These are phyloP conservation scores for Muricea muricata DNA, from an alignment of 92 coral and sea anemone genomes.

Conservation along the genomic window DNA sequence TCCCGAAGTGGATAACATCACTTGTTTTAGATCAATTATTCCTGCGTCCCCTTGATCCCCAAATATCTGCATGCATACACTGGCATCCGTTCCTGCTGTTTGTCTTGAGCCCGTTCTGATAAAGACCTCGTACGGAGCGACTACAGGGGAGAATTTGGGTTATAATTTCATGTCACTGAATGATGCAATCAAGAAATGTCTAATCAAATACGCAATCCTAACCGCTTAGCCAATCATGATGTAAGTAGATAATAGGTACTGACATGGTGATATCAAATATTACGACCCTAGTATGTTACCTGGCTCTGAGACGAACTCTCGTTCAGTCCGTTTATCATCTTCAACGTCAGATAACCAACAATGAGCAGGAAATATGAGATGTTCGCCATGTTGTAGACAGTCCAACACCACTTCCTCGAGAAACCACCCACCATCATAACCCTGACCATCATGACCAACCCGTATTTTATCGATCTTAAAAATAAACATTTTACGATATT, in stretches of 20 bases:
- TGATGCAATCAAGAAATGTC: no score
- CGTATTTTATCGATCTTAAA: conserved; percentile 84
- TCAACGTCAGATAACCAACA: conserved; percentile 91
- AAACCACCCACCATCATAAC: conserved; percentile 81
- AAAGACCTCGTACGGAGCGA: conserved; percentile 77
- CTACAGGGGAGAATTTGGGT: conserved; percentile 47
- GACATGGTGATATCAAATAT: no score
- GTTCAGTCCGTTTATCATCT: conserved; percentile 72
- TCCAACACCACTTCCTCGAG: conserved; percentile 94
- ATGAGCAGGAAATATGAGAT: conserved; percentile 86
- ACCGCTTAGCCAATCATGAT: no score
- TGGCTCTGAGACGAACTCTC: conserved; percentile 74
- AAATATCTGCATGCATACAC: conserved; percentile 88
- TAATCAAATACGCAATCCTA: no score
- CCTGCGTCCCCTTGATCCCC: conserved; percentile 99
- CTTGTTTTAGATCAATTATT: conserved; percentile 88
- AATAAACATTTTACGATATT: not conserved
- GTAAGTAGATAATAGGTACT: no score
- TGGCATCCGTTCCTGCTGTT: conserved; percentile 90
- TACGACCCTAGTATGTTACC: conserved; percentile 30
- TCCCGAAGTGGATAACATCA: conserved; percentile 50
- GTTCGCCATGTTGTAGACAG: conserved; percentile 92
- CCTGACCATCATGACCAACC: conserved; percentile 95
- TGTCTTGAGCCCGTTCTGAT: conserved; percentile 84
- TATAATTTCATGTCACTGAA: no score